Evolutionary conservation across 2,888 invertebrate genomes (phyloP).

Genomic region (Cheilosia grossa): DNA sequence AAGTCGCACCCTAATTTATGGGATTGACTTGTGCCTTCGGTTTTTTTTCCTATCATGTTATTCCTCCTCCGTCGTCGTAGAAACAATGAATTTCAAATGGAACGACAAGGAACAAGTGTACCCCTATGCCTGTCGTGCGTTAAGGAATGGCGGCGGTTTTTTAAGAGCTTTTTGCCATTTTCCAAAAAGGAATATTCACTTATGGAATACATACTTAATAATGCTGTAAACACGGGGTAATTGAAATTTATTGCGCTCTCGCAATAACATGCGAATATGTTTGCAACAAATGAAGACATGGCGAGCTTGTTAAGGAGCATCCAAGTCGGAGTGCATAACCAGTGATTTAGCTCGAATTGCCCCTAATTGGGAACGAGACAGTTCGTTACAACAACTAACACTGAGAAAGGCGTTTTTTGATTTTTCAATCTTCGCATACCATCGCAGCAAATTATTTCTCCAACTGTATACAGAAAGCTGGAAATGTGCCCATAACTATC

Average conservation of each 20-base stretch:
- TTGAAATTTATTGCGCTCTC: constrained; percentile 66
- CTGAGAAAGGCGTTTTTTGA: too few relatives aligned
- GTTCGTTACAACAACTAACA: not conserved
- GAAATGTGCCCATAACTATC: too few relatives aligned
- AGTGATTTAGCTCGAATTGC: not conserved
- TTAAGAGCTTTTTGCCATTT: constrained; percentile 74
- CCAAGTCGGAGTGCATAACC: too few relatives aligned
- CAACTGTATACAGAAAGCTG: too few relatives aligned
- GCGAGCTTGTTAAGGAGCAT: not conserved
- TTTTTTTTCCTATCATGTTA: constrained; percentile 63
- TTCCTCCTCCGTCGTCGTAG: constrained; percentile 49
- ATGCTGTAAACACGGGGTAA: constrained; percentile 61
- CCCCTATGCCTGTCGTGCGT: constrained; percentile 24
- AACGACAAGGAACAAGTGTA: constrained; percentile 64
- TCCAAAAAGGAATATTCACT: constrained; percentile 56
- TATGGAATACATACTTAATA: constrained; percentile 67
- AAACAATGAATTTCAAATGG: constrained; percentile 72
- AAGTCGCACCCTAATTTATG: constrained; percentile 74
- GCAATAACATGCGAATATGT: constrained; percentile 29
- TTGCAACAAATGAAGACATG: not conserved
- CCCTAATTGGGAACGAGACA: not conserved
- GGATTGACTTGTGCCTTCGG: constrained; percentile 68
- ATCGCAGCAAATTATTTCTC: too few relatives aligned
- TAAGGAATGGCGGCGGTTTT: constrained; percentile 50
- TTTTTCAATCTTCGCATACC: too few relatives aligned